These are phyloP conservation scores for Netelia fuscicornis DNA, from an alignment of 2,888 invertebrate genomes.

Conservation along the genomic window DNA sequence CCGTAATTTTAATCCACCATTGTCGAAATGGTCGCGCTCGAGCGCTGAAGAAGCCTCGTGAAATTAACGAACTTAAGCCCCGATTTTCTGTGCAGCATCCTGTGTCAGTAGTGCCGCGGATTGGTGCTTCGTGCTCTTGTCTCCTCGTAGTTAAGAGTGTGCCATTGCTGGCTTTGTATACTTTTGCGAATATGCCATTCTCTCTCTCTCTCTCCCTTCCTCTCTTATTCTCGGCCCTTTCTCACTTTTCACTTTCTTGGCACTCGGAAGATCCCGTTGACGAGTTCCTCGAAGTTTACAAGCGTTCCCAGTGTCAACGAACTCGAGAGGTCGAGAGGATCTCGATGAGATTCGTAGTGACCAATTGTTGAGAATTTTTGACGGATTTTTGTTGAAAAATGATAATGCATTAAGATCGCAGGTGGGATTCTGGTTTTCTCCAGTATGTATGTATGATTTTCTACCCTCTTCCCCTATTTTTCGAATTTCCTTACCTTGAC, in stretches of 20 bases:
- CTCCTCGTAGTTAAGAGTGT: background rate
- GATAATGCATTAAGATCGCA: background rate
- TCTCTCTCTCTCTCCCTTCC: background rate
- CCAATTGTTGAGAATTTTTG: background rate
- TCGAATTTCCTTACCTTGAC: background rate
- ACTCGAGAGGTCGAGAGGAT: slow-evolving; percentile 16
- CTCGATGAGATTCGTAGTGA: slow-evolving; percentile 3
- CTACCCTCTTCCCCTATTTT: background rate
- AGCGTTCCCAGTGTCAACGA: slow-evolving; percentile 36
- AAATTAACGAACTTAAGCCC: slow-evolving; percentile 81
- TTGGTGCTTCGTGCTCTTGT: slow-evolving; percentile 43
- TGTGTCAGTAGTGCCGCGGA: slow-evolving; percentile 37
- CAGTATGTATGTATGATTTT: background rate
- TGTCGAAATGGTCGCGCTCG: slow-evolving; percentile 75
- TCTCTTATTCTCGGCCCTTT: background rate
- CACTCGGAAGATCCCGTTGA: slow-evolving; percentile 53
- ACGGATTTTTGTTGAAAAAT: background rate
- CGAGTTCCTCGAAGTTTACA: slow-evolving; percentile 54
- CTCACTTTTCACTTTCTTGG: slow-evolving; percentile 33
- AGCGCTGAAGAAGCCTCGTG: slow-evolving; percentile 74
- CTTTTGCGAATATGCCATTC: slow-evolving; percentile 8
- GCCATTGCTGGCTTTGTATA: slow-evolving; percentile 16
- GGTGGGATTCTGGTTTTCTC: background rate
- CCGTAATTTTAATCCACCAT: slow-evolving; percentile 79
- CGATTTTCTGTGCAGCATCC: slow-evolving; percentile 69